Evolutionary conservation across 2,113 vertebrate genomes (phyloP), one percentile per base, ranked within the genome.

Genomic region (Syngnathoides biaculeatus): DNA sequence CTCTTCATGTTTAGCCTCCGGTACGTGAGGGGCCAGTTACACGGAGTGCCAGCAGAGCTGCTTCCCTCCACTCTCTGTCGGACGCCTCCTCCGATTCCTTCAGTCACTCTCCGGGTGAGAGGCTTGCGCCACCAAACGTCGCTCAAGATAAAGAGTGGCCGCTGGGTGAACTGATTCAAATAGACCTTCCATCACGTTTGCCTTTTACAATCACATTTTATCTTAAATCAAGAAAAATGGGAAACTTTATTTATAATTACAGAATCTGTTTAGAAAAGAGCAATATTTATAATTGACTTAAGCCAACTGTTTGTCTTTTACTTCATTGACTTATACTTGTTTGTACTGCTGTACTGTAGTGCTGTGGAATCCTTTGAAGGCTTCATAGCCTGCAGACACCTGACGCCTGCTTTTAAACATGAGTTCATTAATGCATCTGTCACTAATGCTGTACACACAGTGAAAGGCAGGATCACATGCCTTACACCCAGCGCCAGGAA

Each of bases 81-180:
- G 93, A 94, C 50, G 93, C 92, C 69, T 95, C 94, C 6, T 91
- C 86, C 0, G 93, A 95, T 72, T 90, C 92, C 63, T 97, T 92
- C 9, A 72, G 85, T 68, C 84, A 92, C 7, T 94, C 95, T 24
- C 89, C 93, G 89, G 95, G 96, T 96, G 88, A 88, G 65, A 74
- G 9, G 40, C 27, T 27, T n/a, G 26, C 20, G 24, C 56, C 22
- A 0, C 59, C 1, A 73, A 22, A 42, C 43, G 47, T 74, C 26
- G 11, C 10, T 53, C 50, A 19, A 43, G 30, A 55, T 64, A 24
- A 70, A 69, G 35, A 42, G 1, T 58, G 52, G 45, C 52, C n/a
- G 8, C 14, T 2, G 15, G 17, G 8, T 56, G 2, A 47, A 35
- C 53, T 14, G 30, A 15, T 59, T 15, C 35, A 60, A 40, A 9